A percentile compares a stretch with the other conserved stretches of the same genome.
Evolutionary conservation across 2,113 vertebrate species (phyloP).

Genomic region (Ellobius talpinus): DNA sequence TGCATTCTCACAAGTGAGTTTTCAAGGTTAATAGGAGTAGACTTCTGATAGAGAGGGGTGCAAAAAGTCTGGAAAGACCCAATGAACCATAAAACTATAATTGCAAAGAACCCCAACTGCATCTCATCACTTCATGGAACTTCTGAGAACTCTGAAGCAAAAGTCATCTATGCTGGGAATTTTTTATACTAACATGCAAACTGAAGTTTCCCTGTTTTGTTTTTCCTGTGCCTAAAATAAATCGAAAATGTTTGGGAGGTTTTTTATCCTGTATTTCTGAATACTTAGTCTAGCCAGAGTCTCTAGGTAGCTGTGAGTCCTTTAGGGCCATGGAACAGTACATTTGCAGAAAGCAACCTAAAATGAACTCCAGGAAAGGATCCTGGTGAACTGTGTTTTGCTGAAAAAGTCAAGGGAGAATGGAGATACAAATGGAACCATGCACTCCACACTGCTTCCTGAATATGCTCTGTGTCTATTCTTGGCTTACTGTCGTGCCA

Average conservation of each 20-base stretch:
- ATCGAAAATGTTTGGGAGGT: background rate
- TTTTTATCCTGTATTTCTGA: background rate
- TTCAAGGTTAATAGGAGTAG: background rate
- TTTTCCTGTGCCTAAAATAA: background rate
- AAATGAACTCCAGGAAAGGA: background rate
- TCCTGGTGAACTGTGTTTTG: background rate
- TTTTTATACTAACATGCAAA: background rate
- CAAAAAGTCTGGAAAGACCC: background rate
- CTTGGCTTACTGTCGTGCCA: background rate
- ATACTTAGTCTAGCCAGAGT: background rate
- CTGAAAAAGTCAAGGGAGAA: background rate
- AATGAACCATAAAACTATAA: background rate
- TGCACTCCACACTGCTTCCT: background rate
- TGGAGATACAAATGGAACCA: background rate
- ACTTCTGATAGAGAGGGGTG: too few relatives aligned
- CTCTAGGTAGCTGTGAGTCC: background rate
- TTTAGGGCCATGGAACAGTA: background rate
- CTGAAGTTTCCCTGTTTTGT: background rate
- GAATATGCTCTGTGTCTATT: background rate
- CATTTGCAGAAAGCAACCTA: background rate
- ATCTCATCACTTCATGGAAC: background rate
- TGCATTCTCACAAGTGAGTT: background rate
- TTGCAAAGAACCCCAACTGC: background rate
- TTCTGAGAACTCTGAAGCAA: background rate
- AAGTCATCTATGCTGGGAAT: background rate